Evolutionary conservation across 1,140 invertebrate species (phyloP).

Genomic region (Proctacanthus coquilletti): DNA sequence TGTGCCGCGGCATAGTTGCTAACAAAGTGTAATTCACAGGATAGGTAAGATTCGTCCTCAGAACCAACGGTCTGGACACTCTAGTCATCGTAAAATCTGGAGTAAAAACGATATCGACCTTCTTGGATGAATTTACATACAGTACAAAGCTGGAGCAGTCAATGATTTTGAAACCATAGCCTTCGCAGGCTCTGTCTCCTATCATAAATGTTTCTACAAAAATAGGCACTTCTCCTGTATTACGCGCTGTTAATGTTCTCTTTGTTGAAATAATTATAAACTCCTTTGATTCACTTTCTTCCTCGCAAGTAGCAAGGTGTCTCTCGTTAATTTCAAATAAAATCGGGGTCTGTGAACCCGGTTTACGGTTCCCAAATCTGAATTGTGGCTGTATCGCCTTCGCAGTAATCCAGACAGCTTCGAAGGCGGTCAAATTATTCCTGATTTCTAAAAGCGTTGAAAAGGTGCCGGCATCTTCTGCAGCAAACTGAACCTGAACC

Average conservation of each 20-base stretch:
- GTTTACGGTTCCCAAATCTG: conserved; percentile 77
- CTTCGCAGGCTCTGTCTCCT: conserved; percentile 60
- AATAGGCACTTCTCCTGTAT: conserved; percentile 72
- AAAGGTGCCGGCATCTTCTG: conserved; percentile 22
- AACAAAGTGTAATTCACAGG: conserved; percentile 57
- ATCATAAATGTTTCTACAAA: conserved; percentile 61
- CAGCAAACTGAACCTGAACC: conserved; percentile 28
- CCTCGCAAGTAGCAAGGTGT: conserved; percentile 66
- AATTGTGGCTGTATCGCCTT: conserved; percentile 73
- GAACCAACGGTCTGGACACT: conserved; percentile 46
- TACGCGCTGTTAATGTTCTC: conserved; percentile 72
- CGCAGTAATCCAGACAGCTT: conserved; percentile 66
- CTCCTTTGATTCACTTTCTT: conserved; percentile 11
- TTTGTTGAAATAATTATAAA: conserved; percentile 42
- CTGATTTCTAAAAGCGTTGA: conserved; percentile 36
- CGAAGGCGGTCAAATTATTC: conserved; percentile 88
- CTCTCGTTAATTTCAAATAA: conserved; percentile 74
- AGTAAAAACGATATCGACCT: conserved; percentile 82
- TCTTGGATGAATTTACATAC: conserved; percentile 63
- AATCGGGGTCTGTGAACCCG: conserved; percentile 55
- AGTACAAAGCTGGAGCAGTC: conserved; percentile 72
- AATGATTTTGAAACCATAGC: conserved; percentile 72
- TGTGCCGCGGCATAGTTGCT: conserved; percentile 63
- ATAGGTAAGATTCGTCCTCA: conserved; percentile 40
- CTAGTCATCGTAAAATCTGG: conserved; percentile 82